Conservation (phyloP, 2,888 invertebrate genomes). For the Pandemis corylana region DNA sequence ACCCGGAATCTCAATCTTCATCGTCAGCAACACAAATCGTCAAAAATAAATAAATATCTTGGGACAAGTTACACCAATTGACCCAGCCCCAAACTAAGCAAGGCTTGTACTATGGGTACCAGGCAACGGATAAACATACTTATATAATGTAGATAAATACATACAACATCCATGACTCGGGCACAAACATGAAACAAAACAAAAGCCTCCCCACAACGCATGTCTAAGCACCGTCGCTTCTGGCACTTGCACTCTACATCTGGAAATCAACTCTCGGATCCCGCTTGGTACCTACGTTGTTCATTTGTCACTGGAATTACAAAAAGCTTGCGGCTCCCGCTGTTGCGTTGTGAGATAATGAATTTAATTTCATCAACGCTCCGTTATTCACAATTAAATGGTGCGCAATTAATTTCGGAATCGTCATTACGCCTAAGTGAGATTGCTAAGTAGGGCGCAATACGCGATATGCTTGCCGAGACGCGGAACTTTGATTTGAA, state of each 20-base stretch:
- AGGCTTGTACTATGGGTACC: too few species aligned
- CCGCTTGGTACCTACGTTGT: slow-evolving; percentile 55
- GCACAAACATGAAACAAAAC: too few species aligned
- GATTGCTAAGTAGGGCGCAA: slow-evolving; percentile 16
- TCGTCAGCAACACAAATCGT: too few species aligned
- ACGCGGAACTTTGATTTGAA: slow-evolving; percentile 1
- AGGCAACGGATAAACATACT: too few species aligned
- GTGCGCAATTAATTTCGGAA: slow-evolving; percentile 44
- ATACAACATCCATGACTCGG: too few species aligned
- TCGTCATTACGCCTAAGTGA: slow-evolving; percentile 35
- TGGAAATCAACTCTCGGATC: slow-evolving; percentile 62
- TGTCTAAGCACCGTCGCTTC: slow-evolving; percentile 44
- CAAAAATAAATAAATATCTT: too few species aligned
- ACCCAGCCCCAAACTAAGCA: too few species aligned
- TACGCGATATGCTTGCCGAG: neutral
- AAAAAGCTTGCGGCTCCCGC: slow-evolving; percentile 73
- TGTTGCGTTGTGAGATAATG: slow-evolving; percentile 60
- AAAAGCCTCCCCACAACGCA: too few species aligned
- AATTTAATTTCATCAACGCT: slow-evolving; percentile 70
- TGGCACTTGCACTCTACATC: slow-evolving; percentile 55
- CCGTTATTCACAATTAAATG: slow-evolving; percentile 57
- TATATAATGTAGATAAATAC: too few species aligned
- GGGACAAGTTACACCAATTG: too few species aligned
- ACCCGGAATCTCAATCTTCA: too few species aligned
- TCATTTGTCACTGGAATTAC: slow-evolving; percentile 79